Evolutionary conservation across 1,140 invertebrate species (phyloP), one percentile per base, ranked within the genome.

Genomic region (Pomphorhynchus laevis): DNA sequence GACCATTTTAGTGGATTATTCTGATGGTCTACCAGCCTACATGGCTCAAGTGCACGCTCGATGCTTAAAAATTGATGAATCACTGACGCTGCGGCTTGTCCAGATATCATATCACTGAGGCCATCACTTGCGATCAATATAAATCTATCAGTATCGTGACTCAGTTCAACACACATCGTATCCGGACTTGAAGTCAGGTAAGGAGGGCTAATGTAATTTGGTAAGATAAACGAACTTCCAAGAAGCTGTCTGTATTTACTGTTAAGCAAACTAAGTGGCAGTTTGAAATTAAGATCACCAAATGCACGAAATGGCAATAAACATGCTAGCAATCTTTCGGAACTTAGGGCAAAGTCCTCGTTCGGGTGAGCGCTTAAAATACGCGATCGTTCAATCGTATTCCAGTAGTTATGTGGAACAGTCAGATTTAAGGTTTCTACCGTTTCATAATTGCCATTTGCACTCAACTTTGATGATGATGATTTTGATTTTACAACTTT

Each of bases 121-220:
- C 89, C 89, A 58, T 98, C 89, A 5, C 74, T 73, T n/a, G 74
- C 84, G 24, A 98, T 65, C 41, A 98, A 69, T 45, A 95, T 58
- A 62, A 95, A 95, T 52, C 72, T 74, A 54, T 95, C 82, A 44
- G 67, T 62, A 48, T 89, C 74, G 51, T 86, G 70, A 38, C 63
- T 54, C 5, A 62, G 46, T 46, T 58, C 51, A n/a, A n/a, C n/a
- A n/a, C n/a, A n/a, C n/a, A n/a, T n/a, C n/a, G n/a, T n/a, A n/a
- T n/a, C n/a, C 4, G 86, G 86, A 49, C 61, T 61, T 0, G 76
- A 74, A 14, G 74, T 79, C 34, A 98, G 60, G 59, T 98, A 98
- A 1, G 89, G 89, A 2, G 89, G 89, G 0, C 84, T 86, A 43
- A 69, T 62, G 52, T 82, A 91, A 56, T 77, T 65, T 0, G 67